Conservation (phyloP, 2,888 invertebrate species). For the Hypselothyrea guttata region DNA sequence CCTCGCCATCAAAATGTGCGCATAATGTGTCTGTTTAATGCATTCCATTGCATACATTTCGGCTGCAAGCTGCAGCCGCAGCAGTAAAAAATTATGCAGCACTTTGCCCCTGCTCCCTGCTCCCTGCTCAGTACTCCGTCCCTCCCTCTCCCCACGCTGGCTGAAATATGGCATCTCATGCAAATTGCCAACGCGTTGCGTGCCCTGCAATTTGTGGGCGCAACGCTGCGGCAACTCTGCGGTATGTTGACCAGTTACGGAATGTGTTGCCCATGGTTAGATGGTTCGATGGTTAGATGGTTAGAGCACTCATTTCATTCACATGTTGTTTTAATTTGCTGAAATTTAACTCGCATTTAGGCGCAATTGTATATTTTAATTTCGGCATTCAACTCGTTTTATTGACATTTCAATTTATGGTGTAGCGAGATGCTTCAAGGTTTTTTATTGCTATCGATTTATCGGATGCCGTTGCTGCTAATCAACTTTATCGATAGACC, state of each 20-base stretch:
- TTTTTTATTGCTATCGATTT: too few species aligned
- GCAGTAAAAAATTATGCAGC: constrained; percentile 57
- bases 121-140: too few species aligned
- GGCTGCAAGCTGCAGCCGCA: constrained; percentile 20
- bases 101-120: constrained; percentile 23
- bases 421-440: too few species aligned
- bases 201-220: constrained; percentile 41
- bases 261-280: background rate
- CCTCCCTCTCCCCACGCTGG: too few species aligned
- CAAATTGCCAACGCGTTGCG: constrained; percentile 44
- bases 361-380: background rate
- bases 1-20: constrained; percentile 52
- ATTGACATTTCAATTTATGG: background rate
- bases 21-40: constrained; percentile 62
- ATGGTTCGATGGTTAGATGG: too few species aligned
- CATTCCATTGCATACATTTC: constrained; percentile 58
- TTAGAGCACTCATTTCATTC: background rate
- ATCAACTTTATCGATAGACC: too few species aligned
- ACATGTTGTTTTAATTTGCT: constrained; percentile 20
- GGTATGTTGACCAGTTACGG: constrained; percentile 44
- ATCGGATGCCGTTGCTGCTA: too few species aligned
- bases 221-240: constrained; percentile 49
- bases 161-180: constrained; percentile 64
- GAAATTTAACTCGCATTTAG: constrained; percentile 10
- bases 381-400: background rate